A percentile compares a stretch with the other conserved stretches of the same genome.
Conservation (phyloP, 2,888 invertebrate genomes). For the Atherix ibis region DNA sequence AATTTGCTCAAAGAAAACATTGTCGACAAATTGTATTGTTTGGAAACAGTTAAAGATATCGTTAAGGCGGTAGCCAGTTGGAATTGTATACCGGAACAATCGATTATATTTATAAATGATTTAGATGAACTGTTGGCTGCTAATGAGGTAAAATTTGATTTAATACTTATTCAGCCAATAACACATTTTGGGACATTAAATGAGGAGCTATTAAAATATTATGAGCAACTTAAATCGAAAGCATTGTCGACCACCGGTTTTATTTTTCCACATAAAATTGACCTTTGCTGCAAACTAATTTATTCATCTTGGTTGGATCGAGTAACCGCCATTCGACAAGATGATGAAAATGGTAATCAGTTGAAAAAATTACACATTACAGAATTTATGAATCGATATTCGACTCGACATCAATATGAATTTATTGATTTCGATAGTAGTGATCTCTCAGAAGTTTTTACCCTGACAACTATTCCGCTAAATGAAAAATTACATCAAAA, state of each 20-base stretch:
- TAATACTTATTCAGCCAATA: constrained; percentile 11
- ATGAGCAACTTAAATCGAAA: constrained; percentile 6
- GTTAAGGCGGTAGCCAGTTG: constrained; percentile 7
- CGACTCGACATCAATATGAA: constrained; percentile 11
- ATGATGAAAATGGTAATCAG: too few relatives aligned
- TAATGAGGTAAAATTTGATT: constrained; percentile 7
- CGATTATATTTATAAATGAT: constrained; percentile 9
- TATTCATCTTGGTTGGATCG: constrained; percentile 10
- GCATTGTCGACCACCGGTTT: constrained; percentile 7
- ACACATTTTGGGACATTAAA: constrained; percentile 8
- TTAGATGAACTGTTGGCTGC: constrained; percentile 5
- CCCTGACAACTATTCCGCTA: constrained; percentile 7
- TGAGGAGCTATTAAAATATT: constrained; percentile 9
- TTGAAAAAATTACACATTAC: too few relatives aligned
- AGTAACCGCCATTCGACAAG: constrained; percentile 5
- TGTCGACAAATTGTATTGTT: constrained; percentile 10
- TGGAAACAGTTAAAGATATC: constrained; percentile 6
- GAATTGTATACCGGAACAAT: constrained; percentile 9
- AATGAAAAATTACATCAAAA: constrained; percentile 6
- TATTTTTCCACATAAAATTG: constrained; percentile 10
- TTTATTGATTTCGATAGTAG: constrained; percentile 7
- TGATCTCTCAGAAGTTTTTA: constrained; percentile 9
- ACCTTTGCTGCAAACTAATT: constrained; percentile 10
- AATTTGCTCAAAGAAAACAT: constrained; percentile 11
- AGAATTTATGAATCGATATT: constrained; percentile 9